These are phyloP conservation scores for Drosophila pandora DNA, from an alignment of 1,140 invertebrate genomes.

Conservation along the genomic window DNA sequence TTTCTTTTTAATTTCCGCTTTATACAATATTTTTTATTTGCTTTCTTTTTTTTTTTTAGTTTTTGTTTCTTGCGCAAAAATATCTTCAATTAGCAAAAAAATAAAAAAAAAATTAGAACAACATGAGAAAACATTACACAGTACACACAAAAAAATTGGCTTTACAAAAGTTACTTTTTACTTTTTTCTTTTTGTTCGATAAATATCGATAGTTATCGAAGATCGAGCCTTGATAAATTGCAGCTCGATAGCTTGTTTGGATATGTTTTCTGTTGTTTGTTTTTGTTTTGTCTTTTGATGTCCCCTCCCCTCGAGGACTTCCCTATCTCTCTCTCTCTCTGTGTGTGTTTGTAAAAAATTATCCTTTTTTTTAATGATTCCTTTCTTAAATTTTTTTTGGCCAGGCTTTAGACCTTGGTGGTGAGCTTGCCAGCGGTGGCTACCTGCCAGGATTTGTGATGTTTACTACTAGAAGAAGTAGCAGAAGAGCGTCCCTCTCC, in stretches of 20 bases:
- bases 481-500: slow-evolving; percentile 37
- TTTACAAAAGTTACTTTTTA: slow-evolving; percentile 50
- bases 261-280: slow-evolving; percentile 25
- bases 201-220: too few relatives aligned
- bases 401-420: slow-evolving; percentile 59
- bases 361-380: neutral
- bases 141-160: slow-evolving; percentile 35
- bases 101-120: slow-evolving; percentile 5
- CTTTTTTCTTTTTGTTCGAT: slow-evolving; percentile 21
- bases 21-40: slow-evolving; percentile 22
- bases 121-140: slow-evolving; percentile 15
- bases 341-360: slow-evolving; percentile 11
- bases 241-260: neutral
- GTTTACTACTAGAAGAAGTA: slow-evolving; percentile 45
- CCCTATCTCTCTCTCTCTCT: neutral
- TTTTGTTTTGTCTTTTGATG: slow-evolving; percentile 43
- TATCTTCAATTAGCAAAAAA: slow-evolving; percentile 37
- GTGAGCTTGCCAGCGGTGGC: slow-evolving; percentile 57
- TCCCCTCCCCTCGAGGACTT: slow-evolving; percentile 30
- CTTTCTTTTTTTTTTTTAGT: neutral
- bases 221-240: neutral
- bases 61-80: slow-evolving; percentile 43
- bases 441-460: slow-evolving; percentile 70
- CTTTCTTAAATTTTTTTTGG: slow-evolving; percentile 2
- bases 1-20: slow-evolving; percentile 21